Evolutionary conservation across 2,797 vertebrate genomes (phyloP).

Genomic region (Tympanoctomys barrerae): DNA sequence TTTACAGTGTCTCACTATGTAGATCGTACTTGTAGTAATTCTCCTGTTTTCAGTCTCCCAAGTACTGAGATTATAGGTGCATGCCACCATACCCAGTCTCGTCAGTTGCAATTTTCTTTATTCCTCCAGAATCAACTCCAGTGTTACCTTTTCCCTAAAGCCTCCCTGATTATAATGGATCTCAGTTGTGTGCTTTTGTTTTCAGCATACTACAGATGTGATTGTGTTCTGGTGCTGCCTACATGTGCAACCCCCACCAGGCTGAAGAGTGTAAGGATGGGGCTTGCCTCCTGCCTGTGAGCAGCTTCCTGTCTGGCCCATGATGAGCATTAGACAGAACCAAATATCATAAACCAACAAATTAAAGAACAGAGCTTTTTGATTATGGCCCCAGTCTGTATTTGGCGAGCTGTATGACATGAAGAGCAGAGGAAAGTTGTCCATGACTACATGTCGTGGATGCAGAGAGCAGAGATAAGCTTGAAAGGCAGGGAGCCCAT

Average conservation of each 20-base stretch:
- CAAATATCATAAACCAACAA: not conserved
- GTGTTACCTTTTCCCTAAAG: not conserved
- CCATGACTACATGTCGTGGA: not conserved
- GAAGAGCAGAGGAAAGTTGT: not conserved
- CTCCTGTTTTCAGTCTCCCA: too few species aligned
- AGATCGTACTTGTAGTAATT: too few species aligned
- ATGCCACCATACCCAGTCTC: too few species aligned
- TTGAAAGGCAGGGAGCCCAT: not conserved
- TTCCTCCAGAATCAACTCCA: not conserved
- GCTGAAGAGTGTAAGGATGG: not conserved
- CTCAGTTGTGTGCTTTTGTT: not conserved
- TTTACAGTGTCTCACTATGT: too few species aligned
- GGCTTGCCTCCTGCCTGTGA: not conserved
- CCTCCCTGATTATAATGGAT: not conserved
- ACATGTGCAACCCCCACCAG: accelerated
- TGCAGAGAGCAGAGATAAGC: not conserved
- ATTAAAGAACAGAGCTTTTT: not conserved
- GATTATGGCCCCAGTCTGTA: not conserved
- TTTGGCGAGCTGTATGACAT: not conserved
- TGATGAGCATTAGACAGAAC: not conserved
- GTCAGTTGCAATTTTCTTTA: not conserved
- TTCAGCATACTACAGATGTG: not conserved
- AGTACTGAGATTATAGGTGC: too few species aligned
- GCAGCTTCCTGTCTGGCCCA: not conserved
- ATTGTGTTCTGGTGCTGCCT: not conserved